phyloP scores from a whole-genome alignment of 2,113 vertebrate genomes.

The Bambusicola thoracicus region DNA sequence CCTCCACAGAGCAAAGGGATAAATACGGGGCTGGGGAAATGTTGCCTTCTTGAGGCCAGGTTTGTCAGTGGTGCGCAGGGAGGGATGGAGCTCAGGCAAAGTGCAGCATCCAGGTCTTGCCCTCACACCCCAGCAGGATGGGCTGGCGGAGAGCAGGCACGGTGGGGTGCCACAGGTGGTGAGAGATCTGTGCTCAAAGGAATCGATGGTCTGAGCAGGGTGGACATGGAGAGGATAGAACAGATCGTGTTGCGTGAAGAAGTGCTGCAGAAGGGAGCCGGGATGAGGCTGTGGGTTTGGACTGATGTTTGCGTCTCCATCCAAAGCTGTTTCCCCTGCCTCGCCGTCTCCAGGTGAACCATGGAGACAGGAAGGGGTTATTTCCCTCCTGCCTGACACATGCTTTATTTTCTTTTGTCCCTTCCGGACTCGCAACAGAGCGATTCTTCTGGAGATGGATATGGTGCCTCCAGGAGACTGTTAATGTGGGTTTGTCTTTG shows the following conservation, averaged over 20 bases:
- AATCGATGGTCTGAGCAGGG: background rate
- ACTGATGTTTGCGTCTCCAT: fast-evolving
- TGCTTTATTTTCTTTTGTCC: background rate
- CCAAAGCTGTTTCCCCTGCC: fast-evolving
- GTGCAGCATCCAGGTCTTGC: fast-evolving
- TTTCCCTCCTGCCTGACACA: background rate
- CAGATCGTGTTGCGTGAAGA: fast-evolving
- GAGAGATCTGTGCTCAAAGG: background rate
- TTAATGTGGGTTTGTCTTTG: constrained; percentile 70
- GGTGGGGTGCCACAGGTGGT: background rate
- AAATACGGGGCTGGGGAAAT: background rate
- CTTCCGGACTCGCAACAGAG: constrained; percentile 18
- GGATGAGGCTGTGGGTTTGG: fast-evolving
- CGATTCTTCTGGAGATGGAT: constrained; percentile 60
- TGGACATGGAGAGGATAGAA: background rate
- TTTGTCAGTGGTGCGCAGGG: fast-evolving
- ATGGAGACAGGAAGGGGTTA: background rate
- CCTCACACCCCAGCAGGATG: fast-evolving
- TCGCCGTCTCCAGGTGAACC: background rate
- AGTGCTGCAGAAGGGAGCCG: fast-evolving
- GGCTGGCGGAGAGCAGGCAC: fast-evolving
- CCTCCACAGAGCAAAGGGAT: background rate
- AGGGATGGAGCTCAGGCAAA: fast-evolving
- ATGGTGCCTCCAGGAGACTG: constrained; percentile 28
- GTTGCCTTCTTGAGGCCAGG: fast-evolving